Base-by-base conservation (phyloP, 1,140 invertebrate genomes). In the Cherax quadricarinatus region DNA sequence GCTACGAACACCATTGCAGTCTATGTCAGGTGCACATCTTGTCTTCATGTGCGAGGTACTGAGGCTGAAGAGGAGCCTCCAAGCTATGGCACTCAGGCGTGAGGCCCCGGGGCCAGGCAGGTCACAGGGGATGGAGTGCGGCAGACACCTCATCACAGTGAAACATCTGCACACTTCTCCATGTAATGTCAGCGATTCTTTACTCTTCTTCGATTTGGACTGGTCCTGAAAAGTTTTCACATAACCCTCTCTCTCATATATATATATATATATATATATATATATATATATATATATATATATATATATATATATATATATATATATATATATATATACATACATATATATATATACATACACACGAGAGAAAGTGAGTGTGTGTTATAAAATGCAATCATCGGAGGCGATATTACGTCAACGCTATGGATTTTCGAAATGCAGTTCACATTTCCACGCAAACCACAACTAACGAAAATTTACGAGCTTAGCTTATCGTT, bases 251-350 rank as follows among this genome's bases (percentile, higher is more conserved):
- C 49, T 86, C 51, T 49, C 4, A 4, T 85, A 1, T 41, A 14
- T 70, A 49, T 14, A 51, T 41, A 10, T 86, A 87, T 79, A 57
- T 87, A 57, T 79, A 78, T 78, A 78, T 57, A 78, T 51, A 53
- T 87, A 78, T 87, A 87, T 87, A 87, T 87, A 87, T 87, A 87
- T 87, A 87, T 87, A 87, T 87, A 87, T 87, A 87, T 87, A 87
- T 87, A 87, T 87, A 87, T 87, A 87, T 87, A 87, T 87, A 87
- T 87, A 87, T 87, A 87, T 87, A 87, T 87, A 87, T 87, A 87
- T 87, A 87, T 87, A 87, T 87, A 87, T 87, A 75, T 87, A 87
- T 87, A 87, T 87, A 87, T 87, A 87, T 87, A 75, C 79, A 87
- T 87, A 87, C 79, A 87, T 87, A 87, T 79, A 87, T 87, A 87